Evolutionary conservation across 2,113 vertebrate species (phyloP).

Genomic region (Rhodinocichla rosea): DNA sequence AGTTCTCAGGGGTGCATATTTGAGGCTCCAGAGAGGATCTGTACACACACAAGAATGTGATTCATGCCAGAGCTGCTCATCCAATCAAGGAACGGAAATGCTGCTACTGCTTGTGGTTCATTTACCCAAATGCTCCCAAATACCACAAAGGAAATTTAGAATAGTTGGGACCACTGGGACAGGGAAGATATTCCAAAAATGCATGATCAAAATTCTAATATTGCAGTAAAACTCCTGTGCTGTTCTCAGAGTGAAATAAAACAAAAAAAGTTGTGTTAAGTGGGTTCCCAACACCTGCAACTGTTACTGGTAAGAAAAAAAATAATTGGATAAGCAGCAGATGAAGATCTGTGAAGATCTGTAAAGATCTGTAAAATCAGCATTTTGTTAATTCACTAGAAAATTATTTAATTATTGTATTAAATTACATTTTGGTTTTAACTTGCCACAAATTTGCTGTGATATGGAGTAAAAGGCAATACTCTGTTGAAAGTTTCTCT

Average conservation of each 20-base stretch:
- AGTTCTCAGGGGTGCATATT: conserved; percentile 28
- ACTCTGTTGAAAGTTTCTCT: background rate
- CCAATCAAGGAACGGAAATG: conserved; percentile 60
- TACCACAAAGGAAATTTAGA: conserved; percentile 32
- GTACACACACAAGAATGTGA: conserved; percentile 36
- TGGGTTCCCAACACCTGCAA: background rate
- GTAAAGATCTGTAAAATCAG: background rate
- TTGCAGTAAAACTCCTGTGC: background rate
- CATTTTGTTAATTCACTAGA: background rate
- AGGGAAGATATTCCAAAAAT: conserved; percentile 45
- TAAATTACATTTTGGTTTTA: background rate
- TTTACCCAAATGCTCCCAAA: conserved; percentile 24
- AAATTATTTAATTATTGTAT: background rate
- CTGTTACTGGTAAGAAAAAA: background rate
- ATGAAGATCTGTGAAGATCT: too few relatives aligned
- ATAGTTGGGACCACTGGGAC: background rate
- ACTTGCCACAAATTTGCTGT: background rate
- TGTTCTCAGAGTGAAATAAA: background rate
- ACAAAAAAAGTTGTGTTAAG: background rate
- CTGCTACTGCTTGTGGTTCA: conserved; percentile 48
- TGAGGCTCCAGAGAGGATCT: conserved; percentile 27
- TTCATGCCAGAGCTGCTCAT: conserved; percentile 51
- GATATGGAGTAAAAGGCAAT: background rate
- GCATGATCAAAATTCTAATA: background rate
- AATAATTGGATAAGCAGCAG: background rate